A percentile compares a stretch with the other conserved stretches of the same genome.
phyloP scores from a whole-genome alignment of 2,888 invertebrate species.

The Parapristionchus giblindavisi region DNA sequence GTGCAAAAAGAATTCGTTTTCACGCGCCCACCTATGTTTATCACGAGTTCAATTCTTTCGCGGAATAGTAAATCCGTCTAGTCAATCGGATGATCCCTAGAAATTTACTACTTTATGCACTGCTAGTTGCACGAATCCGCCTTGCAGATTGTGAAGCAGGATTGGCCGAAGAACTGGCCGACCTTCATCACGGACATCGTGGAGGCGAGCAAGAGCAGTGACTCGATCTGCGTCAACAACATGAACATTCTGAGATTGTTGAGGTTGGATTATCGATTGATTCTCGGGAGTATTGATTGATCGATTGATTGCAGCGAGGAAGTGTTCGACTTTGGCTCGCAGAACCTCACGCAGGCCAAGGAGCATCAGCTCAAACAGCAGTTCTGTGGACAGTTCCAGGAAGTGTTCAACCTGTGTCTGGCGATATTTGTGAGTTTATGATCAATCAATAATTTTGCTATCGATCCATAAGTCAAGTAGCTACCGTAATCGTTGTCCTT shows the following conservation, averaged over 20 bases:
- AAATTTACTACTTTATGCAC: no score
- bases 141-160: constrained; percentile 88
- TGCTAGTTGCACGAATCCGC: no score
- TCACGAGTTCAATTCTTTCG: no score
- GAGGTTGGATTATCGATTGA: constrained; percentile 72
- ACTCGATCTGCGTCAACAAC: constrained; percentile 98
- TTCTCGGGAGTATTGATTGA: background rate
- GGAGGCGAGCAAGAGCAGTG: constrained; percentile 97
- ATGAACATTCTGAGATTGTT: constrained; percentile 96
- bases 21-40: no score
- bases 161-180: constrained; percentile 99
- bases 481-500: background rate
- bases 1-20: no score
- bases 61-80: no score
- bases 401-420: constrained; percentile 96
- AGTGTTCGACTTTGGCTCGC: constrained; percentile 97
- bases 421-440: constrained; percentile 82
- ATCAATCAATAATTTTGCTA: background rate
- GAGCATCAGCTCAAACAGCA: constrained; percentile 98
- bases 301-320: constrained; percentile 80
- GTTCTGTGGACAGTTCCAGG: constrained; percentile 98
- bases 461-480: background rate
- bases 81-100: no score
- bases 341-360: constrained; percentile 97
- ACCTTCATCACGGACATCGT: constrained; percentile 98